Evolutionary conservation across 2,888 invertebrate genomes (phyloP).

Genomic region (Eupithecia centaureata): DNA sequence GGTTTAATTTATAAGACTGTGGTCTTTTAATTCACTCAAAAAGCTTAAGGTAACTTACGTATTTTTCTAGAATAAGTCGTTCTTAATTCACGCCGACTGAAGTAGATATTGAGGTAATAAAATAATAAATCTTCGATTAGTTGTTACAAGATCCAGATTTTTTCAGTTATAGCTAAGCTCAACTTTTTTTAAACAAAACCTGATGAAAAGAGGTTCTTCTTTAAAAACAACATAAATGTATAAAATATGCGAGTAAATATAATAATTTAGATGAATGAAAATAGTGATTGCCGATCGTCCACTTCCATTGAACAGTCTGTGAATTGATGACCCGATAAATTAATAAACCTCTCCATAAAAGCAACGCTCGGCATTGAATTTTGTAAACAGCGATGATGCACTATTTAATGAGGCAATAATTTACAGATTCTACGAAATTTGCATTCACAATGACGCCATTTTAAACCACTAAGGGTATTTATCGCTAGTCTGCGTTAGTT

Average conservation of each 20-base stretch:
- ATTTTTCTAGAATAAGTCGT: background rate
- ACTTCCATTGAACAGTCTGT: constrained; percentile 2
- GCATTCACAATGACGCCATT: constrained; percentile 53
- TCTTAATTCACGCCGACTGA: background rate
- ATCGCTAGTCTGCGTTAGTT: background rate
- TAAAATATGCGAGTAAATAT: background rate
- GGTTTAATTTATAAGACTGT: constrained; percentile 15
- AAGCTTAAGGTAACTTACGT: background rate
- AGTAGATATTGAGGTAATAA: background rate
- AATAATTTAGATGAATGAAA: background rate
- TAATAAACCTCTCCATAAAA: constrained; percentile 46
- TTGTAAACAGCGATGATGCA: constrained; percentile 47
- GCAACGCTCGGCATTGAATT: constrained; percentile 50
- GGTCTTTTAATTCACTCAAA: background rate
- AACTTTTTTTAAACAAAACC: background rate
- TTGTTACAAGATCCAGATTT: background rate
- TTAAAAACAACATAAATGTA: too few species aligned
- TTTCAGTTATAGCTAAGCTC: background rate
- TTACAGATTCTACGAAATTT: constrained; percentile 52
- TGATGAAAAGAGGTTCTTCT: too few species aligned
- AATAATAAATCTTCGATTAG: background rate
- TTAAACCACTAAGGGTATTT: constrained; percentile 35
- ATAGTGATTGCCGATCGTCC: background rate
- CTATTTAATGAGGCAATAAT: constrained; percentile 53
- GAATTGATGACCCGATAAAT: constrained; percentile 16